phyloP scores from a whole-genome alignment of 2,797 vertebrate genomes.

The Tachyglossus aculeatus region DNA sequence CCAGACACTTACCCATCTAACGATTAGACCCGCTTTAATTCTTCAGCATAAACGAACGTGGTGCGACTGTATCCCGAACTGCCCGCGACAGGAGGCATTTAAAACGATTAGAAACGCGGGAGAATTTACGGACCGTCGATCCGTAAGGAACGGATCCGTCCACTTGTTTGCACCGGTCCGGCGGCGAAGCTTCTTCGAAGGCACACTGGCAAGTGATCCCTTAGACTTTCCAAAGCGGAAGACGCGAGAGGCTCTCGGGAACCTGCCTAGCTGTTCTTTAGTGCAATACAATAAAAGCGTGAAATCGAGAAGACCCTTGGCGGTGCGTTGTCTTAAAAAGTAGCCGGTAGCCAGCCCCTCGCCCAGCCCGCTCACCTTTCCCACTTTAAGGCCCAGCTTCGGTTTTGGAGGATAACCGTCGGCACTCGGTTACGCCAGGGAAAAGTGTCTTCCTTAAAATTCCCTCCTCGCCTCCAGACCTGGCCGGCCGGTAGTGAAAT shows the following conservation, averaged over 20 bases:
- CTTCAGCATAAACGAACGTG: constrained; percentile 45
- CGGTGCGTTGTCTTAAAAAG: constrained; percentile 59
- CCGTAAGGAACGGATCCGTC: constrained; percentile 49
- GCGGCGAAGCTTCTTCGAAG: constrained; percentile 57
- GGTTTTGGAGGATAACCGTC: too few relatives aligned
- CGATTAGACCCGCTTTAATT: constrained; percentile 65
- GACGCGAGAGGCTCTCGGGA: constrained; percentile 56
- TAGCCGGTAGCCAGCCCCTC: constrained; percentile 24
- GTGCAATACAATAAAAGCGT: constrained; percentile 72
- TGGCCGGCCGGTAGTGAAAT: too few relatives aligned
- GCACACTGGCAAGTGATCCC: constrained; percentile 54
- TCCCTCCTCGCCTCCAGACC: too few relatives aligned
- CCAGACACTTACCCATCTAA: constrained; percentile 47
- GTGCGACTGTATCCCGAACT: constrained; percentile 52
- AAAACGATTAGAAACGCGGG: constrained; percentile 56
- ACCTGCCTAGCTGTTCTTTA: constrained; percentile 73
- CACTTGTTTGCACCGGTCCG: constrained; percentile 41
- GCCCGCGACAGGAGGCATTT: constrained; percentile 57
- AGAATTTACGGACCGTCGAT: constrained; percentile 56
- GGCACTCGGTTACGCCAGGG: too few relatives aligned
- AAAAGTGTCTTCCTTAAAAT: too few relatives aligned
- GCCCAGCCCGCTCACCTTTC: too few relatives aligned
- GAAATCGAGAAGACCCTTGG: constrained; percentile 57
- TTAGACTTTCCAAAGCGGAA: constrained; percentile 55
- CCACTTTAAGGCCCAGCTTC: too few relatives aligned